These are phyloP conservation scores for Archaeoteleia sp. DNA, from an alignment of 2,888 invertebrate species.

Conservation along the genomic window DNA sequence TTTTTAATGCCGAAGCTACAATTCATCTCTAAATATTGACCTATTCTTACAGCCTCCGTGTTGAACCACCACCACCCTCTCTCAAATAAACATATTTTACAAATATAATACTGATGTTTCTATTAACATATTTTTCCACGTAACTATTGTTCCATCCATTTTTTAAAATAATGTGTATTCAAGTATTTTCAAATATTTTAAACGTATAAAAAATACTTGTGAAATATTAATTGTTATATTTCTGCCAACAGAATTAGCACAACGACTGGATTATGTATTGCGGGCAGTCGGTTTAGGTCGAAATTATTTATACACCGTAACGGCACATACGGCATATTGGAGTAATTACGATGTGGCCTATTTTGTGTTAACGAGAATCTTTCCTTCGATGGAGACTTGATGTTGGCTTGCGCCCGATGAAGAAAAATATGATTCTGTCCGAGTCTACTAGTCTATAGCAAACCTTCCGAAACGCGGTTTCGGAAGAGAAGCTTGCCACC, in stretches of 20 bases:
- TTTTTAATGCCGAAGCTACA: too few species aligned
- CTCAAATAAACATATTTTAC: too few species aligned
- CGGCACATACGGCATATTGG: constrained; percentile 82
- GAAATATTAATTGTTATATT: not conserved
- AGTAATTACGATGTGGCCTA: constrained; percentile 79
- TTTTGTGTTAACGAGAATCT: constrained; percentile 78
- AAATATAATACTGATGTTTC: too few species aligned
- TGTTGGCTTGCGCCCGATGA: constrained; percentile 62
- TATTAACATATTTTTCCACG: too few species aligned
- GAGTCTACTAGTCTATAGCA: constrained; percentile 65
- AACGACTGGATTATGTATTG: constrained; percentile 79
- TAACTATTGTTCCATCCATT: not conserved
- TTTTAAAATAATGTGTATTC: too few species aligned
- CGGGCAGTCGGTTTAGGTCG: constrained; percentile 78
- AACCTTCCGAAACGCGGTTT: constrained; percentile 61
- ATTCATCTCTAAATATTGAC: too few species aligned
- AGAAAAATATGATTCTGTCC: constrained; percentile 54
- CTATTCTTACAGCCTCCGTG: too few species aligned
- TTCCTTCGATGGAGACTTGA: constrained; percentile 75
- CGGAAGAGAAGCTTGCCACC: constrained; percentile 66
- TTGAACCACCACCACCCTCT: too few species aligned
- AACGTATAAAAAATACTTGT: not conserved
- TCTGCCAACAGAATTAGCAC: constrained; percentile 75
- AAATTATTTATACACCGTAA: constrained; percentile 79
- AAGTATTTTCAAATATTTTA: too few species aligned